Conservation (phyloP, 2,113 vertebrate species). For the Rhinolophus sinicus region DNA sequence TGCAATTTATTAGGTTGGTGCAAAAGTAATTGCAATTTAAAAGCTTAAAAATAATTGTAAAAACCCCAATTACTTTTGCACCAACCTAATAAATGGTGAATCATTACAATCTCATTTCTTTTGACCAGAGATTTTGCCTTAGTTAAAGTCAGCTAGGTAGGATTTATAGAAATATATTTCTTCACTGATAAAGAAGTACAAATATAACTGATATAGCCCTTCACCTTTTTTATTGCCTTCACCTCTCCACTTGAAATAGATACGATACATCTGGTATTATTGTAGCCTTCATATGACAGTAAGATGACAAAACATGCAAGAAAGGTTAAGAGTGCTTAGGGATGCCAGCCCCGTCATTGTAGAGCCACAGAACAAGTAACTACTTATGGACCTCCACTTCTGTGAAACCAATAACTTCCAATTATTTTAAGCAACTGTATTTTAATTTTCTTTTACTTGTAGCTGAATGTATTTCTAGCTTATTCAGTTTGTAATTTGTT, state of each 20-base stretch:
- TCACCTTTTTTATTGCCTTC: neutral
- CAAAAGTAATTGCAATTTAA: no score
- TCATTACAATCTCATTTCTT: neutral
- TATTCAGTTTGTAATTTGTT: neutral
- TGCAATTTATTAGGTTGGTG: neutral
- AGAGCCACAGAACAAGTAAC: neutral
- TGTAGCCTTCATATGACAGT: neutral
- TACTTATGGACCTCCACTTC: neutral
- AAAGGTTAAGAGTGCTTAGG: neutral
- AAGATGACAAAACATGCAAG: neutral
- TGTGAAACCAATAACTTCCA: neutral
- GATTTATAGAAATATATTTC: neutral
- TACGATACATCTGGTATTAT: neutral
- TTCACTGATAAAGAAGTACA: neutral
- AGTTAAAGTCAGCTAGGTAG: neutral
- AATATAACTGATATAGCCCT: neutral
- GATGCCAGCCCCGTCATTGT: neutral
- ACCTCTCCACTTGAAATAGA: neutral
- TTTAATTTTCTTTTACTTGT: neutral
- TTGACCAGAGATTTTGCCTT: neutral
- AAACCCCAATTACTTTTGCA: no score
- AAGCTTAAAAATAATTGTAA: no score
- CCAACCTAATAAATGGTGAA: neutral
- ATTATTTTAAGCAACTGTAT: neutral
- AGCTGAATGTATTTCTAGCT: neutral